Conservation (phyloP, 2,113 vertebrate genomes). For the Meriones unguiculatus region DNA sequence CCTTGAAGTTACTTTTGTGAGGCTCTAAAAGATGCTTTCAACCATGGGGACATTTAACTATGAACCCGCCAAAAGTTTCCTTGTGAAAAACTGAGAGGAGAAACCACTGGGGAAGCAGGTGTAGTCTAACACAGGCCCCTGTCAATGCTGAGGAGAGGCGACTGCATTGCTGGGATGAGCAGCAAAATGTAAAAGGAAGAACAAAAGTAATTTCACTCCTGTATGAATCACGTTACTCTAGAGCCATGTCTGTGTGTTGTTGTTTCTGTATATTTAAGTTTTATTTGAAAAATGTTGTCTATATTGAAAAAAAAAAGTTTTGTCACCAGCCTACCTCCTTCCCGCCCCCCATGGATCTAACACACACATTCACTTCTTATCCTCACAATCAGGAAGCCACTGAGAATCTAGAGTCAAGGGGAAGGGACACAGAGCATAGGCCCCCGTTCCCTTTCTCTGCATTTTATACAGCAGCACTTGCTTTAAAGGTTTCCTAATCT, state of each 20-base stretch:
- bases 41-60: neutral
- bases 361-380: too few species aligned
- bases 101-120: neutral
- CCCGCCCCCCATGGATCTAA: too few species aligned
- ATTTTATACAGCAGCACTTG: neutral
- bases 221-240: neutral
- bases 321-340: neutral
- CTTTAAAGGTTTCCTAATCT: neutral
- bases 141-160: neutral
- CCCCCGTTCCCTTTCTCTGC: neutral
- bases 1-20: neutral
- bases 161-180: neutral
- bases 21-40: neutral
- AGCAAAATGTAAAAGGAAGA: neutral
- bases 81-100: neutral
- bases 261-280: conserved; percentile 13
- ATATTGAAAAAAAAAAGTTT: neutral
- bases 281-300: neutral
- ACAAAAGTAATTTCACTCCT: neutral
- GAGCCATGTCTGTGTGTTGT: neutral
- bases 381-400: neutral
- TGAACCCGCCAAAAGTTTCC: neutral
- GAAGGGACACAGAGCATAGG: neutral
- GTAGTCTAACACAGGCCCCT: neutral
- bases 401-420: neutral